Conservation (phyloP, 1,140 invertebrate species). For the Whitmania pigra region DNA sequence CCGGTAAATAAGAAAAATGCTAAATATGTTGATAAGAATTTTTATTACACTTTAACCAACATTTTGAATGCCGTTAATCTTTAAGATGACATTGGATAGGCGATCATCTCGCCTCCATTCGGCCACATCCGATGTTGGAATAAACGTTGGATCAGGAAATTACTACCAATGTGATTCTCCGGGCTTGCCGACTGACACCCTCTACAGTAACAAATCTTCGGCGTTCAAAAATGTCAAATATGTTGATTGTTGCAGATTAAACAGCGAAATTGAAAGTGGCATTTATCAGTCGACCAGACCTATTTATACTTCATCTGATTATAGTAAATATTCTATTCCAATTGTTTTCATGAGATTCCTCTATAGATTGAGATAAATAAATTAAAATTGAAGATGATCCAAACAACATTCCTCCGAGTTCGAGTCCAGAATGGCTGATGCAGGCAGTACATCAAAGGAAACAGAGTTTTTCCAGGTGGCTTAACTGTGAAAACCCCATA, state of each 20-base stretch:
- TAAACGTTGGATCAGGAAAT: constrained; percentile 5
- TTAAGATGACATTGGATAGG: constrained; percentile 6
- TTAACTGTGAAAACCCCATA: constrained; percentile 5
- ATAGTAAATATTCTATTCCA: background rate
- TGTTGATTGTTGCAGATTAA: constrained; percentile 3
- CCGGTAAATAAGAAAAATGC: background rate
- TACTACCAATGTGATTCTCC: constrained; percentile 8
- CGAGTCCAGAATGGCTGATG: constrained; percentile 5
- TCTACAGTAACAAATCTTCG: background rate
- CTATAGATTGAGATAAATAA: background rate
- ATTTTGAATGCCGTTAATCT: background rate
- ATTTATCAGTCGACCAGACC: constrained; percentile 13
- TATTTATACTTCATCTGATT: constrained; percentile 6
- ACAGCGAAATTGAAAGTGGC: background rate
- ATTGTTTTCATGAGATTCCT: background rate
- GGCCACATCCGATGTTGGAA: background rate
- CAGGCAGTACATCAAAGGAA: constrained; percentile 3
- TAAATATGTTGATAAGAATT: background rate
- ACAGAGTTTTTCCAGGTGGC: constrained; percentile 9
- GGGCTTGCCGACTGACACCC: background rate
- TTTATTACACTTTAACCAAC: background rate
- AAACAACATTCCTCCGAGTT: background rate
- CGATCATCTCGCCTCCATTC: constrained; percentile 4
- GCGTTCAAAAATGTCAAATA: constrained; percentile 10
- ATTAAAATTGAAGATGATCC: background rate